phyloP scores from a whole-genome alignment of 2,888 invertebrate species.

The Bellardia pandia region DNA sequence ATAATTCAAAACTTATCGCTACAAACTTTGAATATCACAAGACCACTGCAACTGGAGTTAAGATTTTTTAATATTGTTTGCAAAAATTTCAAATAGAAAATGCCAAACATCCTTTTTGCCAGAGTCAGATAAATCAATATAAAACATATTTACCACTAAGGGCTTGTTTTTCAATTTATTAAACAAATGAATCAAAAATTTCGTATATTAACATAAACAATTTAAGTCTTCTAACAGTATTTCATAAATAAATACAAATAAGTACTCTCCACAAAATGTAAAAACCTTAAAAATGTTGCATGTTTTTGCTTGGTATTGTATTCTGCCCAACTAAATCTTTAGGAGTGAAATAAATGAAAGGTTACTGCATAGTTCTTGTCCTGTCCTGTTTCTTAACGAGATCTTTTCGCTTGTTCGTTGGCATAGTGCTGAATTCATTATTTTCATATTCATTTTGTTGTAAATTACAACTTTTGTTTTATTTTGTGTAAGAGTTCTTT shows the following conservation, averaged over 20 bases:
- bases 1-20: too few relatives aligned
- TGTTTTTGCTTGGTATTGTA: not conserved
- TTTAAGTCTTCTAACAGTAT: too few relatives aligned
- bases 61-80: too few relatives aligned
- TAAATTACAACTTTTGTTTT: slow-evolving; percentile 23
- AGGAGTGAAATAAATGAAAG: slow-evolving; percentile 34
- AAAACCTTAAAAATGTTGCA: not conserved
- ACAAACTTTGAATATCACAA: too few relatives aligned
- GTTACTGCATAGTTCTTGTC: not conserved
- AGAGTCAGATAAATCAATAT: too few relatives aligned
- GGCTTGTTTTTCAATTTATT: too few relatives aligned
- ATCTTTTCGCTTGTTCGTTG: slow-evolving; percentile 1
- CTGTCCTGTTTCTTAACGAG: slow-evolving; percentile 12
- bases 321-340: not conserved
- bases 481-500: slow-evolving; percentile 6
- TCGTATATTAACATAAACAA: too few relatives aligned
- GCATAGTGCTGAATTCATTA: slow-evolving; percentile 25
- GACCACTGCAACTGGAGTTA: too few relatives aligned
- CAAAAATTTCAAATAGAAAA: too few relatives aligned
- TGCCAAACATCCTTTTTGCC: too few relatives aligned
- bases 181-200: too few relatives aligned
- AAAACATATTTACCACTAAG: too few relatives aligned
- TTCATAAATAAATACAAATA: not conserved
- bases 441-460: slow-evolving; percentile 34
- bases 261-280: not conserved